phyloP scores from a whole-genome alignment of 2,888 invertebrate genomes.

The Torymus tubicola region DNA sequence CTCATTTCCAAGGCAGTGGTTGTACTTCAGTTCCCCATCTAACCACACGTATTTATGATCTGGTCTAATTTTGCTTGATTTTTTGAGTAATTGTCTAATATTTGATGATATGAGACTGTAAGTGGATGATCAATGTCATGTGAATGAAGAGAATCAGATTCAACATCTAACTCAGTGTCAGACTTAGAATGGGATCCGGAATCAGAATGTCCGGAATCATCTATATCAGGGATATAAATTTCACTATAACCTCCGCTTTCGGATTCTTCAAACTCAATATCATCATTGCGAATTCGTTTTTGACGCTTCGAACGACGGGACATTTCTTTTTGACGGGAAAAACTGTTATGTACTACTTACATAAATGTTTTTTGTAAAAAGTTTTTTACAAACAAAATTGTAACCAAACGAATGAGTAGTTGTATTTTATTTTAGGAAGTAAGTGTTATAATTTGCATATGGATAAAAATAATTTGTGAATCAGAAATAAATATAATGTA shows the following conservation, averaged over 20 bases:
- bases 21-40: slow-evolving; percentile 48
- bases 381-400: background rate
- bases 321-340: background rate
- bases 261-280: too few relatives aligned
- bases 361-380: too few relatives aligned
- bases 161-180: too few relatives aligned
- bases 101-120: slow-evolving; percentile 25
- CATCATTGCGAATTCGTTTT: too few relatives aligned
- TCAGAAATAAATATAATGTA: background rate
- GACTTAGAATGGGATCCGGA: too few relatives aligned
- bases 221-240: too few relatives aligned
- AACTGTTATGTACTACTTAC: background rate
- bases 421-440: too few relatives aligned
- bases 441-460: too few relatives aligned
- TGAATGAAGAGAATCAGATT: background rate
- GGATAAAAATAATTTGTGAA: too few relatives aligned
- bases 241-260: too few relatives aligned
- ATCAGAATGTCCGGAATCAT: too few relatives aligned
- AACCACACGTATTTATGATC: slow-evolving; percentile 44
- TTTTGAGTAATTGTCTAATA: slow-evolving; percentile 37
- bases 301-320: too few relatives aligned
- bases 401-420: background rate
- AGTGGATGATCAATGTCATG: slow-evolving; percentile 1
- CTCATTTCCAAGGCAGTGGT: slow-evolving; percentile 35
- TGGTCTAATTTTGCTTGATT: slow-evolving; percentile 49